Conservation (phyloP, 1,140 invertebrate species). For the Musca domestica region DNA sequence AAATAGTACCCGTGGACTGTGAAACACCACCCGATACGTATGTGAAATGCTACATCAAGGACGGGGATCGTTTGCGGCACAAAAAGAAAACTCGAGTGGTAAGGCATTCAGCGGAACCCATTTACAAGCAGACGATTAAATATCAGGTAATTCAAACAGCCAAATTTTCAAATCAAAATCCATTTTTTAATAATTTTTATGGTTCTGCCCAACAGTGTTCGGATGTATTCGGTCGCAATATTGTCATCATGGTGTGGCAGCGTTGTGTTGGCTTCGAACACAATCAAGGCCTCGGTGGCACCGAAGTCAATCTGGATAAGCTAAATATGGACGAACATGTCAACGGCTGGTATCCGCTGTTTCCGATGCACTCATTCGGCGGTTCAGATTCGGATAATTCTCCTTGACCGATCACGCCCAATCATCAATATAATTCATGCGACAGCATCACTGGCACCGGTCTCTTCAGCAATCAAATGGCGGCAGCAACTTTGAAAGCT, state of each 20-base stretch:
- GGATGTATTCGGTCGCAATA: conserved; percentile 78
- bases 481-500: too few species aligned
- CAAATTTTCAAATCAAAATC: neutral
- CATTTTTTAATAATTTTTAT: neutral
- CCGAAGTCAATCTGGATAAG: conserved; percentile 75
- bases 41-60: conserved; percentile 89
- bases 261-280: conserved; percentile 79
- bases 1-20: conserved; percentile 55
- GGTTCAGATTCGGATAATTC: conserved; percentile 65
- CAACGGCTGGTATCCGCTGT: conserved; percentile 84
- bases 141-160: conserved; percentile 62
- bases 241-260: conserved; percentile 87
- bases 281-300: conserved; percentile 82
- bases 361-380: conserved; percentile 69
- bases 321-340: conserved; percentile 73
- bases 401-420: conserved; percentile 57
- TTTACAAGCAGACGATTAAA: conserved; percentile 84
- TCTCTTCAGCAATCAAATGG: too few species aligned
- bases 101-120: conserved; percentile 74
- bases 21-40: conserved; percentile 76
- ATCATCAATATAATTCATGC: neutral
- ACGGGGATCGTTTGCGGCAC: conserved; percentile 81
- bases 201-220: conserved; percentile 59
- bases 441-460: neutral
- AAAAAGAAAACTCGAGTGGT: conserved; percentile 87